Base-by-base conservation (phyloP, 1,140 invertebrate genomes). In the Melanaphis sacchari region DNA sequence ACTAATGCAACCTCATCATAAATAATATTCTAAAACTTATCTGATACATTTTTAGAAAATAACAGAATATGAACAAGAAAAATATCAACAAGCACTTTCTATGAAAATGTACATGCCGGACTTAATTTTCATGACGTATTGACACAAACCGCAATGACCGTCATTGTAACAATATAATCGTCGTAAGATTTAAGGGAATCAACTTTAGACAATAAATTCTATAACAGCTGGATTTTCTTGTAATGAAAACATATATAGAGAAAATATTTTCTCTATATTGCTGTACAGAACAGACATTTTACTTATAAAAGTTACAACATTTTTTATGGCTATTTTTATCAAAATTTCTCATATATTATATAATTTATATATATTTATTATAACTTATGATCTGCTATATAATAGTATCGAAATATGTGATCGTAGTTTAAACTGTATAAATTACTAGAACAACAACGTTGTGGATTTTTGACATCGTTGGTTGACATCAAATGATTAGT, bases 251-350 rank as follows among this genome's bases (percentile, higher is more conserved):
- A 26, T 9, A 38, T 41, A 41, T 26, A 84, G 8, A 31, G 38
- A 6, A 41, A 84, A 40, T 40, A 84, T 26, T 24, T 8, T 26
- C 24, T 8, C 8, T 84, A 84, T 84, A n/a, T 84, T 38, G 7
- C 40, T 84, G 38, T 40, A 84, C 36, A 18, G 38, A 38, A 84
- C 24, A 40, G 38, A 84, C 36, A 38, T 84, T 40, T 84, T 41
- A 40, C 40, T 84, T 26, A 26, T 2, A 40, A 31, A 40, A 84
- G 82, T 84, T 40, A 40, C 9, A 22, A 84, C 81, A 40, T 24
- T 36, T 84, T 84, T 84, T 84, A 84, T 84, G 24, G 82, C 24
- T 41, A 9, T 84, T 84, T 82, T 84, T 84, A 66, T 31, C 59
- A 66, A 11, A 11, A 3, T 8, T 31, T 11, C 54, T 9, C 18